These are phyloP conservation scores for Mixornis gularis DNA, from an alignment of 2,113 vertebrate genomes.

Conservation along the genomic window DNA sequence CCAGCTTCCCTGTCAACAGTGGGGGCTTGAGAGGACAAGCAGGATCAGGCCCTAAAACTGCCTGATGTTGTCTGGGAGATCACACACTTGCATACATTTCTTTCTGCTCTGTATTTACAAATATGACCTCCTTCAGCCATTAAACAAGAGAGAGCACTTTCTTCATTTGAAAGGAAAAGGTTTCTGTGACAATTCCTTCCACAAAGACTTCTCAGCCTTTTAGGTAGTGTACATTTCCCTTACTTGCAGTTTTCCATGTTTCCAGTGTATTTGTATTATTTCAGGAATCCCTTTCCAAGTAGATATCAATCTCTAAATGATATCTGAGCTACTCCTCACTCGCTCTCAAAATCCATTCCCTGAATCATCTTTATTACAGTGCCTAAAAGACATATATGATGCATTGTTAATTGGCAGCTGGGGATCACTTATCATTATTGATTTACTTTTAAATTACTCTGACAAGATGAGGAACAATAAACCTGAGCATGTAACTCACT, in stretches of 20 bases:
- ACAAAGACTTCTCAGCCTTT: neutral
- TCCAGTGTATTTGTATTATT: neutral
- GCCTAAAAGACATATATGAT: neutral
- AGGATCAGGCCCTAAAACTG: neutral
- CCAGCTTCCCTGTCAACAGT: accelerated
- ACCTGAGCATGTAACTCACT: neutral
- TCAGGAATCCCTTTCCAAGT: neutral
- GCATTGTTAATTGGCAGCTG: neutral
- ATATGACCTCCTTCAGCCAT: neutral
- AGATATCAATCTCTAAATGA: neutral
- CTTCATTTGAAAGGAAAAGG: neutral
- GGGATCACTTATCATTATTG: neutral
- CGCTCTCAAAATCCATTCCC: neutral
- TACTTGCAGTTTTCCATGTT: neutral
- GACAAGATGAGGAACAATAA: neutral
- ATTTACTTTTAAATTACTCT: constrained; percentile 14
- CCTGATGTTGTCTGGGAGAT: neutral
- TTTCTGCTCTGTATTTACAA: neutral
- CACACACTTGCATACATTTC: accelerated
- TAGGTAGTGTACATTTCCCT: neutral
- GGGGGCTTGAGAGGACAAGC: neutral
- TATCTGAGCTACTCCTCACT: neutral
- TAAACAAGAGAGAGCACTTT: neutral
- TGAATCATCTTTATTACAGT: neutral
- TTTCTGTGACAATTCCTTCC: neutral